These are phyloP conservation scores for Brachyhypopomus occidentalis DNA, from an alignment of 2,113 vertebrate genomes.

Conservation along the genomic window DNA sequence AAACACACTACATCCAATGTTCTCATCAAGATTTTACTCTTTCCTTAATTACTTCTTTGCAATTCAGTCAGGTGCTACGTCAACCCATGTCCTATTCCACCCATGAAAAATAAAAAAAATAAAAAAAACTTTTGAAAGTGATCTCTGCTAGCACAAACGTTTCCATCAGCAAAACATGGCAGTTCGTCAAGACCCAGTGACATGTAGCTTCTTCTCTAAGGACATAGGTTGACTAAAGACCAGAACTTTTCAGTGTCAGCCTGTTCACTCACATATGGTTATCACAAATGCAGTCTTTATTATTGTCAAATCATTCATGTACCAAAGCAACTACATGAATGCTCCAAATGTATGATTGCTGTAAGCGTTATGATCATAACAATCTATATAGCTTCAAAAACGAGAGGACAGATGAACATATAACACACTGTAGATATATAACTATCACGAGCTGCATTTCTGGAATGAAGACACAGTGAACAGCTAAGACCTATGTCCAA, in stretches of 20 bases:
- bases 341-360: constrained; percentile 9
- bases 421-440: background rate
- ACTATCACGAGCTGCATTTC: background rate
- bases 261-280: constrained; percentile 17
- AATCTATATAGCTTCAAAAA: background rate
- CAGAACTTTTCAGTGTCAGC: constrained; percentile 18
- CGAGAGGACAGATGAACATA: background rate
- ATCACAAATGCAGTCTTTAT: constrained; percentile 28
- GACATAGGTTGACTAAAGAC: background rate
- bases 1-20: constrained; percentile 46
- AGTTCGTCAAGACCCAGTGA: constrained; percentile 43
- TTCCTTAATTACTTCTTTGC: constrained; percentile 57
- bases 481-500: background rate
- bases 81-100: constrained; percentile 60
- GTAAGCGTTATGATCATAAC: background rate
- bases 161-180: constrained; percentile 60
- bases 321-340: constrained; percentile 25
- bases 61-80: constrained; percentile 64
- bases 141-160: constrained; percentile 54
- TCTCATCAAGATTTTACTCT: constrained; percentile 41
- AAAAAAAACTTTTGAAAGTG: constrained; percentile 62
- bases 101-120: constrained; percentile 65
- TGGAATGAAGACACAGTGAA: background rate
- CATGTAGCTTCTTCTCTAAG: constrained; percentile 20
- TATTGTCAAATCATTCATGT: constrained; percentile 35